Conservation (phyloP, 1,140 invertebrate species). For the Trachelipus rathkii region DNA sequence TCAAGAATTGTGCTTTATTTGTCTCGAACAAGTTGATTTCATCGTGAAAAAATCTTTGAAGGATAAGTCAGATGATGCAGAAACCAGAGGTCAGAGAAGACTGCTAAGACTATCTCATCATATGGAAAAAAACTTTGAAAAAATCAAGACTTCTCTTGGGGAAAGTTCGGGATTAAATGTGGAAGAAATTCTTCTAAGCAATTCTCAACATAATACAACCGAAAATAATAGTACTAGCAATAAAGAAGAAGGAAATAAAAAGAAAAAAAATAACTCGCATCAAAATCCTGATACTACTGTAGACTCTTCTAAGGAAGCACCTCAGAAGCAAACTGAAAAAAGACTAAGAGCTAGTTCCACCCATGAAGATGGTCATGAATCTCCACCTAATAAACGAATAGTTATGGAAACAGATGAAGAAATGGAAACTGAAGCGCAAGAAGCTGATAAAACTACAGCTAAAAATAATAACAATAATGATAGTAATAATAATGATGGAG, state of each 20-base stretch:
- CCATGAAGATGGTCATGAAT: not conserved
- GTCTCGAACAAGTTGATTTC: not conserved
- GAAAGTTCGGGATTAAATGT: no score
- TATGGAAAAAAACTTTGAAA: not conserved
- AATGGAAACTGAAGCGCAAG: not conserved
- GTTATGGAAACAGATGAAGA: not conserved
- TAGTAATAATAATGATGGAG: not conserved
- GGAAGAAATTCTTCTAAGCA: not conserved
- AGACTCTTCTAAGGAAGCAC: no score
- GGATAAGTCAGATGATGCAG: not conserved
- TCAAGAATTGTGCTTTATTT: not conserved
- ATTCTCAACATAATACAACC: not conserved
- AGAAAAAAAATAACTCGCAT: slow-evolving; percentile 6
- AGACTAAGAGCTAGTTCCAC: not conserved
- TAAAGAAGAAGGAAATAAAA: not conserved
- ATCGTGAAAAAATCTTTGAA: not conserved
- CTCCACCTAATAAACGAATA: not conserved
- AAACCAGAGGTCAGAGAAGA: not conserved
- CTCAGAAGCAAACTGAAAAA: not conserved
- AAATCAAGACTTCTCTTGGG: no score
- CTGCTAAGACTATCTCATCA: not conserved
- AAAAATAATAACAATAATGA: not conserved
- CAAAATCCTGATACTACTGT: not conserved
- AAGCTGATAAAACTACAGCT: not conserved
- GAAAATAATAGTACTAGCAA: not conserved